These are phyloP conservation scores for Tarsius wallacei DNA, from an alignment of 2,797 vertebrate species.

Conservation along the genomic window DNA sequence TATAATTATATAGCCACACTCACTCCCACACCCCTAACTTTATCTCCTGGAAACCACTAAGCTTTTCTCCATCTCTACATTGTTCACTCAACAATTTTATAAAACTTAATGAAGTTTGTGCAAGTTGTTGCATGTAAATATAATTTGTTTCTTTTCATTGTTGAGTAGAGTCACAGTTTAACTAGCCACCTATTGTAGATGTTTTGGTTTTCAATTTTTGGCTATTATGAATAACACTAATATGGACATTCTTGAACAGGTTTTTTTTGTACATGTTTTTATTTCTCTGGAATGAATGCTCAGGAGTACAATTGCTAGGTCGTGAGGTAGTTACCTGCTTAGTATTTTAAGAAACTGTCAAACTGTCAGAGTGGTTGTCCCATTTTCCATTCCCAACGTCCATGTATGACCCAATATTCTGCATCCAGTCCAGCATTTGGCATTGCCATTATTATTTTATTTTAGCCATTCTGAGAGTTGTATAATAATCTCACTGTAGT, in stretches of 20 bases:
- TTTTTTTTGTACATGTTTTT: neutral
- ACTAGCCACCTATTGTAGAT: neutral
- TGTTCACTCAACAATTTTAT: slow-evolving; percentile 7
- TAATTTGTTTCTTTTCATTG: neutral
- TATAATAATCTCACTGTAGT: neutral
- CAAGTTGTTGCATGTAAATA: neutral
- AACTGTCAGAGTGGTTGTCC: neutral
- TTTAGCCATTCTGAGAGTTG: neutral
- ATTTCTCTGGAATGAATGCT: neutral
- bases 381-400: neutral
- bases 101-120: neutral
- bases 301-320: neutral
- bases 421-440: neutral
- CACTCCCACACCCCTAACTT: neutral
- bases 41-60: neutral
- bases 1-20: neutral
- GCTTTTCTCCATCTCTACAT: neutral
- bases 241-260: neutral
- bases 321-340: neutral
- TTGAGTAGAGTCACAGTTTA: neutral
- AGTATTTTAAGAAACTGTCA: slow-evolving; percentile 42
- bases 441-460: neutral
- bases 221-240: neutral
- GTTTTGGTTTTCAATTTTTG: neutral
- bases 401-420: neutral